Evolutionary conservation across 2,797 vertebrate genomes (phyloP).

Genomic region (Malacoraja senta): DNA sequence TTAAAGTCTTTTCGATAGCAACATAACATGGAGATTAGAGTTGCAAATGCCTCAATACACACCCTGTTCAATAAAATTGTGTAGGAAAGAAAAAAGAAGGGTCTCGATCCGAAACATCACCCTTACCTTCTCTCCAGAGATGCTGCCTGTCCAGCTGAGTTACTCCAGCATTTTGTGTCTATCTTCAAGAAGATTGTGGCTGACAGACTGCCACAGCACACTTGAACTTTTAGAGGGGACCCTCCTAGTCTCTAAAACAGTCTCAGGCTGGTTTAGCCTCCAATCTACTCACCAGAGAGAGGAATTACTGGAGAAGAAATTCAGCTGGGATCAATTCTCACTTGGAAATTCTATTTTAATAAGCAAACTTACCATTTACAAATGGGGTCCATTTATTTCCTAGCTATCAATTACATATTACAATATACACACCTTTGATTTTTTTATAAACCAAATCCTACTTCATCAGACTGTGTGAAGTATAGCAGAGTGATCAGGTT

Average conservation of each 20-base stretch:
- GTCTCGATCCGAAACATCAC: too few relatives aligned
- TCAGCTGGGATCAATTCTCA: background rate
- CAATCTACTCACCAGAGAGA: background rate
- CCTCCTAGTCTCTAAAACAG: background rate
- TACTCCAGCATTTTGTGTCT: too few relatives aligned
- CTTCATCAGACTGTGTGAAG: background rate
- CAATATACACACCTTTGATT: background rate
- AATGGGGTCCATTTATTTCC: background rate
- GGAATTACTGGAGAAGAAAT: background rate
- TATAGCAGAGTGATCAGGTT: background rate
- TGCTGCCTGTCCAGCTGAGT: too few relatives aligned
- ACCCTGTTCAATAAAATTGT: background rate
- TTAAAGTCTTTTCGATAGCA: background rate
- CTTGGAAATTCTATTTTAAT: background rate
- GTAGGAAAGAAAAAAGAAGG: too few relatives aligned
- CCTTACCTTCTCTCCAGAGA: too few relatives aligned
- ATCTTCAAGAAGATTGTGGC: background rate
- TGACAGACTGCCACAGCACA: background rate
- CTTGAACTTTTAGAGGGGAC: background rate
- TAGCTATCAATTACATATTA: background rate
- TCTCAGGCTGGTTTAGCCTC: background rate
- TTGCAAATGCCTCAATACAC: background rate
- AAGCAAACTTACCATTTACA: background rate
- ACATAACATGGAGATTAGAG: background rate
- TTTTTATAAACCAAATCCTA: background rate